Percentiles rank a stretch among this genome's conserved stretches.
These are phyloP conservation scores for Andricus curvator DNA, from an alignment of 2,888 invertebrate genomes.

Conservation along the genomic window DNA sequence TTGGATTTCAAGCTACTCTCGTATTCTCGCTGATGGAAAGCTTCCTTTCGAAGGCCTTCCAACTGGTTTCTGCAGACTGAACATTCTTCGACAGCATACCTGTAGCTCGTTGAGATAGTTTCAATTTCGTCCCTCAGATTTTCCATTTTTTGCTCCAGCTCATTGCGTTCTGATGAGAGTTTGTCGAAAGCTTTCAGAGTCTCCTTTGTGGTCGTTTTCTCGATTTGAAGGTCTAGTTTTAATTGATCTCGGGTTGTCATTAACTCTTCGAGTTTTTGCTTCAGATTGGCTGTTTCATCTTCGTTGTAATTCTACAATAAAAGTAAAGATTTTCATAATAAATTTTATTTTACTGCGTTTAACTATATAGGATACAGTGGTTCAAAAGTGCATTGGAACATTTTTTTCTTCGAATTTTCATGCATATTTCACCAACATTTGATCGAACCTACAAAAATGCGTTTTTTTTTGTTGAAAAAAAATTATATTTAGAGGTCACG, in stretches of 20 bases:
- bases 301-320: background rate
- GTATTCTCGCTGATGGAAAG: constrained; percentile 17
- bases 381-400: too few species aligned
- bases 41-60: constrained; percentile 4
- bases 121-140: constrained; percentile 5
- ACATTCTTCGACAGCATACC: constrained; percentile 15
- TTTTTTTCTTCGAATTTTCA: too few species aligned
- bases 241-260: constrained; percentile 6
- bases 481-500: too few species aligned
- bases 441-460: too few species aligned
- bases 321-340: background rate
- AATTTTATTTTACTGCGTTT: background rate
- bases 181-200: constrained; percentile 14
- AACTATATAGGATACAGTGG: background rate
- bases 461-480: too few species aligned
- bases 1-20: constrained; percentile 19
- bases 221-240: background rate
- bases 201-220: background rate
- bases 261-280: background rate
- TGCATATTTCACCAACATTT: too few species aligned
- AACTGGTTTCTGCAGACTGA: constrained; percentile 23
- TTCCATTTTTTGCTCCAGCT: constrained; percentile 3
- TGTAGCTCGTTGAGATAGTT: background rate
- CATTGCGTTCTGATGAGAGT: constrained; percentile 18
- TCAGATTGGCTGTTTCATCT: background rate